Evolutionary conservation across 2,888 invertebrate genomes (phyloP).

Genomic region (Peribatodes rhomboidaria): DNA sequence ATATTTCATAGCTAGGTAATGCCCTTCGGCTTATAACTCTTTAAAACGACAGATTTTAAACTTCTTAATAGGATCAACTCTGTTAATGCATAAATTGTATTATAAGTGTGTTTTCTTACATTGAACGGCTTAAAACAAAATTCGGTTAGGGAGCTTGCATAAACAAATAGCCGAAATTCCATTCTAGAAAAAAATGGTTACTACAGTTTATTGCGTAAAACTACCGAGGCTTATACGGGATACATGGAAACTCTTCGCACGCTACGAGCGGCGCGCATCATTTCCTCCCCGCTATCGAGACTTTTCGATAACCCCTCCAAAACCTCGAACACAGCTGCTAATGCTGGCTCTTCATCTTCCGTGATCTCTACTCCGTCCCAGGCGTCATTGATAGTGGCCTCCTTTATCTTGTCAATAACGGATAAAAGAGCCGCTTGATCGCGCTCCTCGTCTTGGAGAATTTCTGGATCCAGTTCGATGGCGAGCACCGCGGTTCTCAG

Average conservation of each 20-base stretch:
- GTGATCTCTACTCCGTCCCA: background rate
- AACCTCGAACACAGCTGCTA: background rate
- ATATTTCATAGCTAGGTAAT: no score
- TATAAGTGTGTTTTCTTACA: no score
- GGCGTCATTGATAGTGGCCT: background rate
- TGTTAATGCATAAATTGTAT: no score
- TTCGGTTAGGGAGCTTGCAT: no score
- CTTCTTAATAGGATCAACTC: no score
- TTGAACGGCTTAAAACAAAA: no score
- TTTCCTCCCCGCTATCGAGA: background rate
- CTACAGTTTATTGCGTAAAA: no score
- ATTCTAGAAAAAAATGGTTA: no score
- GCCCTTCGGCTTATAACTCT: no score
- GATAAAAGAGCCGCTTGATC: background rate
- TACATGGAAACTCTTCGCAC: background rate
- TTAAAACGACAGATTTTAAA: no score
- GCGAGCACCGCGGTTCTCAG: background rate
- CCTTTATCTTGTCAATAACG: background rate
- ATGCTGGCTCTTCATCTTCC: background rate
- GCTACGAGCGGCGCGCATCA: background rate
- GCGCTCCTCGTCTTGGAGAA: background rate
- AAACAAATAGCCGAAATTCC: no score
- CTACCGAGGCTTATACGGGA: no score
- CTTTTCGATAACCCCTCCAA: background rate
- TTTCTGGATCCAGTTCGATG: background rate